Evolutionary conservation across 1,140 invertebrate species (phyloP).

Genomic region (Sogatella furcifera): DNA sequence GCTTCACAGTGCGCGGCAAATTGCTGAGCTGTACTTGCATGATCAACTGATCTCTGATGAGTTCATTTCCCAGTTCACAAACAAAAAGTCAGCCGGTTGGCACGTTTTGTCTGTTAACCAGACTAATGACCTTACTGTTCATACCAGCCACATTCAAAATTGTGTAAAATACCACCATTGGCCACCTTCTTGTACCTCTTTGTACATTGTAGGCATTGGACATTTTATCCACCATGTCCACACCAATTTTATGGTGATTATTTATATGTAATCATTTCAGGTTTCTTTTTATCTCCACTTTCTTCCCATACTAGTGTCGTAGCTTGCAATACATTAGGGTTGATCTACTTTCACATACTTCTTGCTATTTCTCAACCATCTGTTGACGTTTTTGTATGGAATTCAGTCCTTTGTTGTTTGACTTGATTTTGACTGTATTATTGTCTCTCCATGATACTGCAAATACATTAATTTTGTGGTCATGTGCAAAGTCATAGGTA

Average conservation of each 20-base stretch:
- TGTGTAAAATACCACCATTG: conserved; percentile 23
- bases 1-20: conserved; percentile 10
- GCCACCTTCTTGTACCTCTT: conserved; percentile 25
- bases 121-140: conserved; percentile 20
- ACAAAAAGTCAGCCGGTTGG: conserved; percentile 11
- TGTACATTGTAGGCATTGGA: conserved; percentile 17
- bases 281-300: conserved; percentile 24
- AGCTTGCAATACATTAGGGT: conserved; percentile 16
- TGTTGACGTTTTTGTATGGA: conserved; percentile 12
- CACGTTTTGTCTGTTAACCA: conserved; percentile 10
- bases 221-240: conserved; percentile 31
- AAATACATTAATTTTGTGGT: not conserved
- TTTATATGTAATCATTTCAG: conserved; percentile 31
- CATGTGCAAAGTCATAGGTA: not conserved
- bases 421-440: conserved; percentile 16
- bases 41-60: conserved; percentile 11
- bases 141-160: conserved; percentile 28
- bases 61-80: conserved; percentile 12
- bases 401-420: conserved; percentile 16
- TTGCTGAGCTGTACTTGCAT: conserved; percentile 2
- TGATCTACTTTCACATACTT: conserved; percentile 15
- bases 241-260: conserved; percentile 31
- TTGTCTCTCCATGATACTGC: conserved; percentile 19
- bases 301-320: conserved; percentile 20
- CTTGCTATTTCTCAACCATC: conserved; percentile 18